phyloP scores from a whole-genome alignment of 1,140 invertebrate species.

The Drosophila virilis region DNA sequence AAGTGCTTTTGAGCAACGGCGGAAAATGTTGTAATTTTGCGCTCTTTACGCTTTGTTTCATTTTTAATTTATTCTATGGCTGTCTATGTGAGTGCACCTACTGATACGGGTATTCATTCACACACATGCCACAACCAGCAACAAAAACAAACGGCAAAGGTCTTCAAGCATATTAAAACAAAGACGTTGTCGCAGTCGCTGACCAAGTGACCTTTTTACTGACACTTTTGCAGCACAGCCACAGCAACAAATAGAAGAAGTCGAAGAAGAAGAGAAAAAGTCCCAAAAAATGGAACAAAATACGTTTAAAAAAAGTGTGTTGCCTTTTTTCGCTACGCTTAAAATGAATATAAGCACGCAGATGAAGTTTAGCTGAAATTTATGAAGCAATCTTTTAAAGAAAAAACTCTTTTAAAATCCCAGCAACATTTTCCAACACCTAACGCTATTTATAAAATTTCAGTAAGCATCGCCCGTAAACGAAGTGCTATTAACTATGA shows the following conservation, averaged over 20 bases:
- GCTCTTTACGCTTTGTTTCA: slow-evolving; percentile 82
- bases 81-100: slow-evolving; percentile 67
- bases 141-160: slow-evolving; percentile 57
- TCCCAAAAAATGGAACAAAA: slow-evolving; percentile 62
- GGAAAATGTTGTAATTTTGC: slow-evolving; percentile 80
- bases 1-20: slow-evolving; percentile 73
- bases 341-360: slow-evolving; percentile 16
- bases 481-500: slow-evolving; percentile 32
- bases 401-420: slow-evolving; percentile 1
- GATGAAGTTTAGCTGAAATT: slow-evolving; percentile 37
- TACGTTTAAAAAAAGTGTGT: slow-evolving; percentile 31
- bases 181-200: slow-evolving; percentile 56
- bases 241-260: slow-evolving; percentile 58
- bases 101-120: slow-evolving; percentile 39
- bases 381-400: slow-evolving; percentile 39
- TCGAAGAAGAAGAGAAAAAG: slow-evolving; percentile 22
- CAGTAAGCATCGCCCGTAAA: slow-evolving; percentile 9
- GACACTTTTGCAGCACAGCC: slow-evolving; percentile 69
- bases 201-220: slow-evolving; percentile 81
- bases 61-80: slow-evolving; percentile 80
- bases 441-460: background rate
- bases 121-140: slow-evolving; percentile 46
- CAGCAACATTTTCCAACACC: slow-evolving; percentile 12
- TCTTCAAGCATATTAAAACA: slow-evolving; percentile 70
- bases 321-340: slow-evolving; percentile 32